These are phyloP conservation scores for Bubo blakistoni DNA, from an alignment of 2,113 vertebrate genomes.

Conservation along the genomic window DNA sequence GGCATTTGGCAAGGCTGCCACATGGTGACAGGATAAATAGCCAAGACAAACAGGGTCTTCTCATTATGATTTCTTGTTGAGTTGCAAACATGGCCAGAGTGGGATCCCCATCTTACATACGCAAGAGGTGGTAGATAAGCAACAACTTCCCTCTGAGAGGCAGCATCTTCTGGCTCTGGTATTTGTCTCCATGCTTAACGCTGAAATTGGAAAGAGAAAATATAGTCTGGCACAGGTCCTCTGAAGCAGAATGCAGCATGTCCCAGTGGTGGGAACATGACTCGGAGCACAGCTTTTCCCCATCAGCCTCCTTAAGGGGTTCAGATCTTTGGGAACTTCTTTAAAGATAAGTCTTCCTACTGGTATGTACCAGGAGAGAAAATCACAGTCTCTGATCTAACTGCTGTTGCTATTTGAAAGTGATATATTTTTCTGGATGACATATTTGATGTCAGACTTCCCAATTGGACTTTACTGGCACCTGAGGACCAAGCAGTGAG, in stretches of 20 bases:
- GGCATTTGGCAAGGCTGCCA: neutral
- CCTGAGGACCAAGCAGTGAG: neutral
- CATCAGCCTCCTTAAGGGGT: neutral
- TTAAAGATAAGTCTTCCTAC: neutral
- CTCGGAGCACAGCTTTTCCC: neutral
- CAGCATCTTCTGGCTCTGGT: neutral
- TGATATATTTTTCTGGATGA: neutral
- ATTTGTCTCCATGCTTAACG: neutral
- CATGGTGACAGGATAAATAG: neutral
- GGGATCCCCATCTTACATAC: neutral
- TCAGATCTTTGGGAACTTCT: neutral
- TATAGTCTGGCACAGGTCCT: neutral
- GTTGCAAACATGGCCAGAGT: neutral
- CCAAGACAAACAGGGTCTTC: neutral
- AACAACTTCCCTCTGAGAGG: neutral
- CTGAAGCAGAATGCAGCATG: neutral
- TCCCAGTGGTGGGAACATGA: neutral
- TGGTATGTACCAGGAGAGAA: neutral
- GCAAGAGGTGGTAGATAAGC: neutral
- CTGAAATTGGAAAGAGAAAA: neutral
- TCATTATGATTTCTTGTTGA: neutral
- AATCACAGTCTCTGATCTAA: neutral
- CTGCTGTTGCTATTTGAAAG: neutral
- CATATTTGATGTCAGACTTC: slow-evolving; percentile 15
- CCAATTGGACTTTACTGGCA: neutral